Conservation (phyloP, 2,888 invertebrate species). For the Mechanitis mazaeus region DNA sequence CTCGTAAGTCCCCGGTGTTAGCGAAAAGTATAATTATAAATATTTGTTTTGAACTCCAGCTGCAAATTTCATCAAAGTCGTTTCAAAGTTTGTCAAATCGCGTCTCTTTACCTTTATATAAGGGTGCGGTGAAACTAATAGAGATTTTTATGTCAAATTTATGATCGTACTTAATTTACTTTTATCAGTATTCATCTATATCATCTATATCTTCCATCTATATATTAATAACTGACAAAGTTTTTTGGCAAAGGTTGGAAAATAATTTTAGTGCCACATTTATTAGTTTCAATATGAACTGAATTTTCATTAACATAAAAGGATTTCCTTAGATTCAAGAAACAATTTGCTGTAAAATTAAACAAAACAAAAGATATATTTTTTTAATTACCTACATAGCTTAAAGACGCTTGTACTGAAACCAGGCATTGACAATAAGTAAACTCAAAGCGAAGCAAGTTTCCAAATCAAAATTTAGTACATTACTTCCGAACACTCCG, state of each 20-base stretch:
- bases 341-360: too few relatives aligned
- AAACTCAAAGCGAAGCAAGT: constrained; percentile 17
- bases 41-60: constrained; percentile 19
- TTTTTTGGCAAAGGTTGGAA: too few relatives aligned
- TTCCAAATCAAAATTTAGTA: constrained; percentile 22
- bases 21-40: constrained; percentile 19
- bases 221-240: too few relatives aligned
- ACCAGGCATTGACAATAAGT: constrained; percentile 9
- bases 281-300: too few relatives aligned
- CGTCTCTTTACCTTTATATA: constrained; percentile 19
- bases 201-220: too few relatives aligned
- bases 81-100: constrained; percentile 21
- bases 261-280: too few relatives aligned
- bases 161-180: too few relatives aligned
- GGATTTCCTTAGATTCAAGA: too few relatives aligned
- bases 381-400: not conserved
- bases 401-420: constrained; percentile 2
- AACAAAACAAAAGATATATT: not conserved
- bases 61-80: constrained; percentile 20
- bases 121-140: constrained; percentile 9
- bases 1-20: not conserved
- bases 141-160: not conserved
- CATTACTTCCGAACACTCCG: constrained; percentile 19
- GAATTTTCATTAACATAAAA: too few relatives aligned
- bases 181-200: too few relatives aligned